Base-by-base conservation (phyloP, 2,113 vertebrate genomes). In the Ovis canadensis region DNA sequence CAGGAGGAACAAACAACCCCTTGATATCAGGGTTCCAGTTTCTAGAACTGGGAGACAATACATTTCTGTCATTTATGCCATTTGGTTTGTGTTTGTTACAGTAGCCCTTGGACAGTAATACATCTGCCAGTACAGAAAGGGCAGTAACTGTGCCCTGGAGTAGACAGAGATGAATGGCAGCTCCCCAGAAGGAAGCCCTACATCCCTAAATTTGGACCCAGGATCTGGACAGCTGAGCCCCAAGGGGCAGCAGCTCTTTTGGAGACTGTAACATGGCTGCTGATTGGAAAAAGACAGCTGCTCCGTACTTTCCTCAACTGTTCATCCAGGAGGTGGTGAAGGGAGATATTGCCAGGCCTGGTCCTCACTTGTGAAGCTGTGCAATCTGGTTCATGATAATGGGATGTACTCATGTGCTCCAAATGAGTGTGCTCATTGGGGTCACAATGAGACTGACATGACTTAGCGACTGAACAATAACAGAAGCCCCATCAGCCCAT, bases 321-420 rank as follows among this genome's bases (percentile, higher is more conserved):
- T 74, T 74, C 48, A 50, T 83, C 81, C 55, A 78, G 23, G 19
- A 16, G 15, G 33, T 3, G 14, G 54, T 4, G 9, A 7, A 16
- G 55, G 12, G 6, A 6, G 21, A 21, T 7, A 5, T 1, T 40
- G 2, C 16, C 29, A 21, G 25, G 12, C n/a, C 12, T 29, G 27
- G 27, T 80, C 36, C 43, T 93, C 2, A 0, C 17, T 80, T 82
- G 21, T 25, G n/a, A 71, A 71, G 36, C 25, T n/a, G 27, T 78
- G n/a, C 1, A 6, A 7, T 55, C 13, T 52, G 29, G 19, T 33
- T 91, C 23, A 27, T 4, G 33, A 29, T 71, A n/a, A 57, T 60
- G 31, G 48, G 29, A 33, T 43, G 52, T 5, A 8, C n/a, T 84
- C 55, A 36, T 23, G 9, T 36, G n/a, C 19, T 71, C n/a, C 64